phyloP scores from a whole-genome alignment of 2,113 vertebrate genomes.

The Probosciger aterrimus region DNA sequence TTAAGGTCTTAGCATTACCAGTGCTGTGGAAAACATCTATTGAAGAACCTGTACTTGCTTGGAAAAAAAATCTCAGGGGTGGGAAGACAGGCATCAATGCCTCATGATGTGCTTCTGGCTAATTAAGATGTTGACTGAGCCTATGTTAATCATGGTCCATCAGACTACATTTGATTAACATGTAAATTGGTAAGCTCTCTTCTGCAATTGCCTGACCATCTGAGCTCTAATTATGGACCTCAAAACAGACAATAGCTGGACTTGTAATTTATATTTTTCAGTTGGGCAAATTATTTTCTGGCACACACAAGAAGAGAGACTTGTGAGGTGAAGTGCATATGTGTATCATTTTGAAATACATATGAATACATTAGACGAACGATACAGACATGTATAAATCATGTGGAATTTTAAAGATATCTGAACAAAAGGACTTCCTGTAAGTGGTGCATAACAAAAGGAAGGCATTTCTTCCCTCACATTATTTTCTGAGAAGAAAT shows the following conservation, averaged over 20 bases:
- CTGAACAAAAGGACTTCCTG: background rate
- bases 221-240: slow-evolving; percentile 75
- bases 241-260: slow-evolving; percentile 67
- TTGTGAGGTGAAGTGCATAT: background rate
- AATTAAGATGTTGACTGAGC: slow-evolving; percentile 79
- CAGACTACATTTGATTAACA: slow-evolving; percentile 74
- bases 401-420: background rate
- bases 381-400: background rate
- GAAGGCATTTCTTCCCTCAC: background rate
- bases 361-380: background rate
- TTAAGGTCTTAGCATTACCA: slow-evolving; percentile 1
- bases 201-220: slow-evolving; percentile 72
- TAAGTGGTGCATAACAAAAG: background rate
- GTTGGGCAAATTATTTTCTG: slow-evolving; percentile 52
- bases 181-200: slow-evolving; percentile 76
- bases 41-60: slow-evolving; percentile 2
- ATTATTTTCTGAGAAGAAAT: background rate
- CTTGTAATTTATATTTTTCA: slow-evolving; percentile 63
- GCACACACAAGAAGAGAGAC: background rate
- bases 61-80: slow-evolving; percentile 21
- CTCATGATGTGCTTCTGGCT: slow-evolving; percentile 60
- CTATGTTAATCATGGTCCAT: slow-evolving; percentile 69
- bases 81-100: slow-evolving; percentile 3
- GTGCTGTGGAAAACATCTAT: background rate
- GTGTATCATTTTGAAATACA: background rate